Conservation (phyloP, 1,140 invertebrate genomes). For the Diorhabda elongata region DNA sequence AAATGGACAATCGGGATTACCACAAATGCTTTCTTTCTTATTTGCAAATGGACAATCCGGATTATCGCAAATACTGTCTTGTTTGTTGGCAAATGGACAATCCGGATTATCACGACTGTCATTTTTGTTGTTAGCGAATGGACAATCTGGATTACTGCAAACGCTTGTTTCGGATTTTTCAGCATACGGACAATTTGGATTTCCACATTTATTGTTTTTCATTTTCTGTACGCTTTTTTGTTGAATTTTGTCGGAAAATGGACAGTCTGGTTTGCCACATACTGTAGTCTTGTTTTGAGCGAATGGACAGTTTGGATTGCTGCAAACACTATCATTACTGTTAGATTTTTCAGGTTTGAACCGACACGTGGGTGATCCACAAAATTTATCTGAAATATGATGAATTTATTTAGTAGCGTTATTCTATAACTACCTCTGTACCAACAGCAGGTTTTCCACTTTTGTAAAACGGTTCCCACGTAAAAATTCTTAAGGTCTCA, state of each 20-base stretch:
- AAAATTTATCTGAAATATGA: background rate
- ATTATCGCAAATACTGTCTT: background rate
- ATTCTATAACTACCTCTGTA: too few species aligned
- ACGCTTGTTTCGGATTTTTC: background rate
- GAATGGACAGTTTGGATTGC: conserved; percentile 42
- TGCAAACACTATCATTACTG: conserved; percentile 29
- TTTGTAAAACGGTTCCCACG: too few species aligned
- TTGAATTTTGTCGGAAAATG: conserved; percentile 12
- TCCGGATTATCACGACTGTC: conserved; percentile 25
- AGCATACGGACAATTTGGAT: conserved; percentile 40
- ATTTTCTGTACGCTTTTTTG: background rate
- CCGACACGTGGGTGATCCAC: background rate
- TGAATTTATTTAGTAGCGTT: too few species aligned
- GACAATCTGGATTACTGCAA: conserved; percentile 31
- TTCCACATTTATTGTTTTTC: conserved; percentile 31
- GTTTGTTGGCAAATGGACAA: conserved; percentile 25
- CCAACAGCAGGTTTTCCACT: too few species aligned
- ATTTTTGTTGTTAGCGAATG: conserved; percentile 16
- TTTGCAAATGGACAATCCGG: background rate
- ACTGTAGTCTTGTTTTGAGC: background rate
- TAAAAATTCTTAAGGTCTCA: too few species aligned
- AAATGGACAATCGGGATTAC: conserved; percentile 35
- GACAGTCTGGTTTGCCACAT: conserved; percentile 30
- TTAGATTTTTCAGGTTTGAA: background rate
- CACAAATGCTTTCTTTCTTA: conserved; percentile 17